Percentiles rank a stretch among this genome's conserved stretches.
Conservation (phyloP, 2,888 invertebrate species). For the Oligia latruncula region DNA sequence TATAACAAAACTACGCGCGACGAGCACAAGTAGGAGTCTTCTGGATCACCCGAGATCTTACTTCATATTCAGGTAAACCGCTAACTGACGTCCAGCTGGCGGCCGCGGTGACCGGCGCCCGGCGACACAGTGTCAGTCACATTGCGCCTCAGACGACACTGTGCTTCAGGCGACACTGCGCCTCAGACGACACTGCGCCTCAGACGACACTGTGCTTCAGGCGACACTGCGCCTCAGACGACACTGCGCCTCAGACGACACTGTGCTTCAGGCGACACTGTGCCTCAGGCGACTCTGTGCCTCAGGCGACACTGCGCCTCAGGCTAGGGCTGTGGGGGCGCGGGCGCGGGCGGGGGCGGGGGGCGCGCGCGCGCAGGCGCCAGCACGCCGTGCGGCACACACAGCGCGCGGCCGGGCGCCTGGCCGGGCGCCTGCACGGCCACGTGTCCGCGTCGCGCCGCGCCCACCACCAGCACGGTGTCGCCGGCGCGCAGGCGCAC, state of each 20-base stretch:
- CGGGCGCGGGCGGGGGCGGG: constrained; percentile 74
- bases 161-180: too few relatives aligned
- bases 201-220: neutral
- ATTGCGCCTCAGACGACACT: too few relatives aligned
- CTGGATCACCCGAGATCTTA: constrained; percentile 6
- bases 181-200: neutral
- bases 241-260: constrained; percentile 20
- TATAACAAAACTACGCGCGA: neutral
- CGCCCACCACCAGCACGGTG: constrained; percentile 96
- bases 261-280: too few relatives aligned
- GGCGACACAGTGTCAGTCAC: constrained; percentile 10
- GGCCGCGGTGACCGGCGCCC: constrained; percentile 32
- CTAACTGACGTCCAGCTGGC: neutral
- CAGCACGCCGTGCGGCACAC: constrained; percentile 86
- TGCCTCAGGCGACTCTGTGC: too few relatives aligned
- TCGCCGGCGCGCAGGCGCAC: constrained; percentile 93
- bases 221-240: neutral
- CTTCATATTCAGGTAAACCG: constrained; percentile 26
- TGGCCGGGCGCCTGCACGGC: constrained; percentile 92
- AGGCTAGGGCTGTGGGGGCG: constrained; percentile 60
- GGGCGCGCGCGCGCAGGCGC: constrained; percentile 82
- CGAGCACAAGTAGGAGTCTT: neutral
- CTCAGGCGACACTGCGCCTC: constrained; percentile 21
- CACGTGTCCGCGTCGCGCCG: constrained; percentile 96
- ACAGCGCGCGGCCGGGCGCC: constrained; percentile 79